Conservation (phyloP, 1,140 invertebrate genomes). For the Diorhabda sublineata region DNA sequence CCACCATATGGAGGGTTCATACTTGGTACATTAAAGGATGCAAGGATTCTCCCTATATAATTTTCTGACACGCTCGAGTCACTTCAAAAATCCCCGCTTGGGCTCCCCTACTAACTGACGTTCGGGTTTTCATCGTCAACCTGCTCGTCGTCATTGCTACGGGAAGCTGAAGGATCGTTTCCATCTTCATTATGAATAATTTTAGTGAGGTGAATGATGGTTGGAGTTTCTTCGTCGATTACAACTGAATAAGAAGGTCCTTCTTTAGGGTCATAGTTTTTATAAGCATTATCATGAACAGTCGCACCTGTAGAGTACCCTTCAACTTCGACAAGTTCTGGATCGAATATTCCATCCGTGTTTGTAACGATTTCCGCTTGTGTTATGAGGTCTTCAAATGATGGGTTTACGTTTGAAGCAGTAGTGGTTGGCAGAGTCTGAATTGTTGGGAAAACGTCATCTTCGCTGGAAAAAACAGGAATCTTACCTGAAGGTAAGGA, state of each 20-base stretch:
- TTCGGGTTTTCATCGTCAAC: slow-evolving; percentile 8
- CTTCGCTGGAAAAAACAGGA: slow-evolving; percentile 1
- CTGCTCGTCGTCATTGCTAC: slow-evolving; percentile 8
- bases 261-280: slow-evolving; percentile 6
- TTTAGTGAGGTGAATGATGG: slow-evolving; percentile 6
- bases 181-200: slow-evolving; percentile 3
- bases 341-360: slow-evolving; percentile 6
- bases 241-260: slow-evolving; percentile 10
- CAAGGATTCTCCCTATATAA: no score
- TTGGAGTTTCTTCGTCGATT: slow-evolving; percentile 7
- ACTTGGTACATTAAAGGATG: no score
- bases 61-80: no score
- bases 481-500: slow-evolving; percentile 5
- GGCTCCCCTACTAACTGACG: neutral
- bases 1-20: no score
- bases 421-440: slow-evolving; percentile 1
- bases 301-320: slow-evolving; percentile 11
- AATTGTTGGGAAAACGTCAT: neutral
- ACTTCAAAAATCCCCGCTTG: no score
- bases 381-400: neutral
- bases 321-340: slow-evolving; percentile 9
- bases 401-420: slow-evolving; percentile 1
- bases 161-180: slow-evolving; percentile 10
- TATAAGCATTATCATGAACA: slow-evolving; percentile 8
- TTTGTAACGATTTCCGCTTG: slow-evolving; percentile 3